A percentile compares a stretch with the other conserved stretches of the same genome.
These are phyloP conservation scores for Drosophila anomalata DNA, from an alignment of 2,888 invertebrate genomes.

Conservation along the genomic window DNA sequence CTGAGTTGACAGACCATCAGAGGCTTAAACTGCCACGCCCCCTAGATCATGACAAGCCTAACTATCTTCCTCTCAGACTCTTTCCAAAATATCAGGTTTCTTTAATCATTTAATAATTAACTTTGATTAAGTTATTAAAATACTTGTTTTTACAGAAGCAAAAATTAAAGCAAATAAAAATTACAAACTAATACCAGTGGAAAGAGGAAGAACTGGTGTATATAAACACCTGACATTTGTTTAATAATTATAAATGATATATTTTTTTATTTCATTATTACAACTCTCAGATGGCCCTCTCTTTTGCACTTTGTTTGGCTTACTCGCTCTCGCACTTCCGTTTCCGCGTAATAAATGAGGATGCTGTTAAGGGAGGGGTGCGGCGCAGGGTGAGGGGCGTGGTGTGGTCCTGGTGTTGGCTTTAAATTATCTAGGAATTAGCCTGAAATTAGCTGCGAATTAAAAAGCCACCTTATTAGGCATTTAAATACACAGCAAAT, in stretches of 20 bases:
- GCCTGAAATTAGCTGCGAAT: slow-evolving; percentile 29
- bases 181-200: slow-evolving; percentile 25
- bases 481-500: slow-evolving; percentile 1
- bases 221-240: slow-evolving; percentile 45
- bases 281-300: slow-evolving; percentile 23
- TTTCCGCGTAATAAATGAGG: slow-evolving; percentile 43
- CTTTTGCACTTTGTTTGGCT: slow-evolving; percentile 29
- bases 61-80: neutral
- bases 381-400: slow-evolving; percentile 7
- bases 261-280: slow-evolving; percentile 33
- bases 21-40: slow-evolving; percentile 33
- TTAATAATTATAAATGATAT: slow-evolving; percentile 50
- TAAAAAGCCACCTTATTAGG: slow-evolving; percentile 4
- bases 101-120: slow-evolving; percentile 32
- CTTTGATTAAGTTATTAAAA: slow-evolving; percentile 73
- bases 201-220: slow-evolving; percentile 26
- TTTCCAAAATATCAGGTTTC: neutral
- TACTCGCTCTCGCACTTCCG: slow-evolving; percentile 51
- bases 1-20: slow-evolving; percentile 76
- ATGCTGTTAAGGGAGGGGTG: slow-evolving; percentile 11
- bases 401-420: slow-evolving; percentile 30
- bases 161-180: neutral
- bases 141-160: slow-evolving; percentile 51
- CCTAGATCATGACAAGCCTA: slow-evolving; percentile 2
- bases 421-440: slow-evolving; percentile 36